Percentiles rank a stretch among this genome's conserved stretches.
phyloP scores from a whole-genome alignment of 2,113 vertebrate genomes.

The Tyto alba region DNA sequence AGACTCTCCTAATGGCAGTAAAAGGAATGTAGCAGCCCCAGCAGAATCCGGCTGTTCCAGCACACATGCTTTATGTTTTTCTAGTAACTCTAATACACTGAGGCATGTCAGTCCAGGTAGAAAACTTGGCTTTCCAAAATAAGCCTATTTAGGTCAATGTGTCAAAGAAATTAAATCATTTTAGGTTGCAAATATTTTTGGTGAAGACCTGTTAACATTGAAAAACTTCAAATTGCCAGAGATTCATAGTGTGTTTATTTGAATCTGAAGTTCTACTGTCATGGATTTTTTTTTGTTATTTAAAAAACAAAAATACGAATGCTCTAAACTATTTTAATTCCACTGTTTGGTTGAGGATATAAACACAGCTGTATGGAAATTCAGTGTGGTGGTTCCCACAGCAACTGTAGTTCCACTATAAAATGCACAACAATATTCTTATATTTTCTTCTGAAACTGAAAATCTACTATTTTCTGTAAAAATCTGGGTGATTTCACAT shows the following conservation, averaged over 20 bases:
- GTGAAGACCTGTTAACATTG: background rate
- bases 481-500: background rate
- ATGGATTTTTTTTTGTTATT: background rate
- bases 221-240: background rate
- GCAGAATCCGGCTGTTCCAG: background rate
- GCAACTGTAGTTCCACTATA: background rate
- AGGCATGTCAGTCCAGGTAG: background rate
- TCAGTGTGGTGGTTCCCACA: background rate
- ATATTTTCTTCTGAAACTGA: background rate
- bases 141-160: constrained; percentile 1
- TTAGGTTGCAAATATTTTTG: background rate
- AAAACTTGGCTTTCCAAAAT: background rate
- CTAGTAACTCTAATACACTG: background rate
- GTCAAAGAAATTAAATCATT: constrained; percentile 31
- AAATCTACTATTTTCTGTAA: background rate
- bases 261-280: background rate
- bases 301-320: background rate
- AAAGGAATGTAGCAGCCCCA: background rate
- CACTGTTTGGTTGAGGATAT: background rate
- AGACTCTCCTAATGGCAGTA: background rate
- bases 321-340: background rate
- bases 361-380: constrained; percentile 20
- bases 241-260: background rate
- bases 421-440: background rate
- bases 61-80: background rate